Evolutionary conservation across 2,113 vertebrate genomes (phyloP).

Genomic region (human (Homo sapiens)): GRCh38 chr19:51373001-51373500

Average conservation of each 20-base stretch:
- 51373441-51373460: neutral
- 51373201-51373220: neutral
- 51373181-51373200: neutral
- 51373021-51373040: slow-evolving; percentile 45
- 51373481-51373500: neutral
- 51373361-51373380: neutral
- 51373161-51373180: neutral
- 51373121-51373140: neutral
- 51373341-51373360: neutral
- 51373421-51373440: no score
- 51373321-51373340: neutral
- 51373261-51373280: neutral
- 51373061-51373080: slow-evolving; percentile 52
- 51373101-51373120: neutral
- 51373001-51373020: neutral
- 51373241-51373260: neutral
- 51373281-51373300: neutral
- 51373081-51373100: neutral
- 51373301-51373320: neutral
- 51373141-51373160: neutral
- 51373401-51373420: neutral
- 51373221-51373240: neutral
- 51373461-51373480: no score
- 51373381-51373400: neutral
- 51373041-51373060: slow-evolving; percentile 42